Base-by-base conservation (phyloP, 2,888 invertebrate genomes). In the Thereva unica region DNA sequence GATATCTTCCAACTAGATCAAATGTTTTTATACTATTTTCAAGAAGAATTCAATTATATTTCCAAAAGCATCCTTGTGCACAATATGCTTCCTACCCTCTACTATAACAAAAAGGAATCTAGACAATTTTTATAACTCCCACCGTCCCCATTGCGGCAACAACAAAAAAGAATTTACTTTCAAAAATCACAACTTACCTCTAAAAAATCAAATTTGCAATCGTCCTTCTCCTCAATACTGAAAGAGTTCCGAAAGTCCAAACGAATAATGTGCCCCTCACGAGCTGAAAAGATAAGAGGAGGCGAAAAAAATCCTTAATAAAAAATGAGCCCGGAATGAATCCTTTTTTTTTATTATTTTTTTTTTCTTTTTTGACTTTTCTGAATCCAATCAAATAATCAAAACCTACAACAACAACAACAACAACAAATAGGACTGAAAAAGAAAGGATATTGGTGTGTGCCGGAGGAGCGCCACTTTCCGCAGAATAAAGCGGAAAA, bases 211-310 rank as follows among this genome's bases (percentile, higher is more conserved):
- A 89, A 90, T 78, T 86, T 85, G 79, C 93, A 94, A 66, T 84
- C 83, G 44, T 85, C 84, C 71, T 78, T 80, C 44, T 84, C 83
- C 77, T 93, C 93, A 71, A 93, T 83, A 71, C 87, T 83, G 81
- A 93, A 93, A 73, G 85, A 85, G 77, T 93, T 91, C 69, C 91
- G 85, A 82, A 93, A 93, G 79, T 92, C 92, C 74, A 93, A 82
- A 70, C 86, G 85, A 72, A 93, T 85, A 70, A 88, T 82, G 80
- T 87, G 84, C 57, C 87, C 87, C 71, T 83, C 81, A 47, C 86
- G 86, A 71, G 87, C 87, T 84, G 85, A 57, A 78, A 78, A 73
- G 71, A 71, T 42, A 57, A 70, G 73, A 68, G 64, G 67, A 61
- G 41, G 52, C 47, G 61, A 66, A 34, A 69, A 66, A 66, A 69